phyloP scores from a whole-genome alignment of 2,797 vertebrate genomes.

The Anomalospiza imberbis region DNA sequence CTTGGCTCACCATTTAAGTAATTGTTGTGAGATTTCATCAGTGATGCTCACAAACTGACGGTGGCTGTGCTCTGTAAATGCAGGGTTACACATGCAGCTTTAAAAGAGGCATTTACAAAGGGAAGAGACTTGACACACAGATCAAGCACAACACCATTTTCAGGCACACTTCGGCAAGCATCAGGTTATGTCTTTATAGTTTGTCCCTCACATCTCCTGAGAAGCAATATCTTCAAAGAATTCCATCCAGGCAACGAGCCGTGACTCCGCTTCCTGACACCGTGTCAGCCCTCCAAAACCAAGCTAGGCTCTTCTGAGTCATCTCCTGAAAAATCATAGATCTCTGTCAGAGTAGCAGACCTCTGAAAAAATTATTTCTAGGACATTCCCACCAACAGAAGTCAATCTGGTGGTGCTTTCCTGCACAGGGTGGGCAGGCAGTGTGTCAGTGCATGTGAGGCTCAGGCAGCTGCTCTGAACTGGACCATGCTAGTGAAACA shows the following conservation, averaged over 20 bases:
- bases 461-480: background rate
- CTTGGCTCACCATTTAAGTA: background rate
- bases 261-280: background rate
- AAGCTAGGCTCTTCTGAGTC: background rate
- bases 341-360: background rate
- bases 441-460: rapidly evolving
- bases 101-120: background rate
- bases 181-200: background rate
- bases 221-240: constrained; percentile 25
- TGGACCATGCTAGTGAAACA: background rate
- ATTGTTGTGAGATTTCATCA: background rate
- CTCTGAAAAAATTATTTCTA: background rate
- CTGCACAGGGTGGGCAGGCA: background rate
- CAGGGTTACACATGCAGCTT: background rate
- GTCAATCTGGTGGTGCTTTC: background rate
- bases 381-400: background rate
- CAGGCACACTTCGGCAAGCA: background rate
- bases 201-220: background rate
- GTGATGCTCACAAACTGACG: background rate
- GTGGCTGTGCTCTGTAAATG: background rate
- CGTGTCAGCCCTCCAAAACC: background rate
- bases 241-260: background rate
- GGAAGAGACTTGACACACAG: background rate
- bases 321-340: background rate
- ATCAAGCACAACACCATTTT: background rate